Evolutionary conservation across 1,140 invertebrate genomes (phyloP), one percentile per base, ranked within the genome.

Genomic region (Adelges cooleyi): DNA sequence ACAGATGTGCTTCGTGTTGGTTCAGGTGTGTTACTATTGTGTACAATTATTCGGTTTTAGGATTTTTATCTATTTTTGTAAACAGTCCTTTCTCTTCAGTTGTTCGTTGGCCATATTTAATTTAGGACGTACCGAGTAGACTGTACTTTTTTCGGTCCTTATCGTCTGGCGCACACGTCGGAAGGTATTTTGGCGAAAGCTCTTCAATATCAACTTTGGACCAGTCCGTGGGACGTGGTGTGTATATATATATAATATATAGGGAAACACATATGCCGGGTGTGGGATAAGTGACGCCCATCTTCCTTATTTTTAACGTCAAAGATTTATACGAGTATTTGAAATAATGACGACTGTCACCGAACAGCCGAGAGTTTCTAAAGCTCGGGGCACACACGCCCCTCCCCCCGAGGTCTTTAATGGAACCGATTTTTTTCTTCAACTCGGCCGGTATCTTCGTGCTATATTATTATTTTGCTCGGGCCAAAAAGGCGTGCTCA

Each of bases 401-500:
- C 25, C 56, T 18, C 40, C 23, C 56, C 25, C 25, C 56, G 13
- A n/a, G 38, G 38, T 27, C 38, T 62, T 62, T 62, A 62, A 62
- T 62, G 56, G 56, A 62, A 62, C 56, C 56, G 56, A 62, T 46
- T 62, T 62, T n/a, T n/a, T n/a, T n/a, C n/a, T n/a, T 62, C 44
- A 62, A 62, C 56, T 62, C 53, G 42, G 33, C 10, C 38, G 38
- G 23, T 38, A 38, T 40, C 38, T 42, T 42, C 25, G 42, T 40
- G 17, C 2, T 40, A 18, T 40, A 10, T 40, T 46, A 25, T 22
- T 46, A 9, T 51, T 15, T 8, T 5, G 5, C n/a, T 44, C 29
- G 5, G n/a, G n/a, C n/a, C n/a, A n/a, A n/a, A n/a, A n/a, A n/a
- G n/a, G n/a, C n/a, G n/a, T n/a, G n/a, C n/a, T n/a, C n/a, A n/a